Conservation (phyloP, 2,888 invertebrate genomes). For the Orthonevra nobilis region DNA sequence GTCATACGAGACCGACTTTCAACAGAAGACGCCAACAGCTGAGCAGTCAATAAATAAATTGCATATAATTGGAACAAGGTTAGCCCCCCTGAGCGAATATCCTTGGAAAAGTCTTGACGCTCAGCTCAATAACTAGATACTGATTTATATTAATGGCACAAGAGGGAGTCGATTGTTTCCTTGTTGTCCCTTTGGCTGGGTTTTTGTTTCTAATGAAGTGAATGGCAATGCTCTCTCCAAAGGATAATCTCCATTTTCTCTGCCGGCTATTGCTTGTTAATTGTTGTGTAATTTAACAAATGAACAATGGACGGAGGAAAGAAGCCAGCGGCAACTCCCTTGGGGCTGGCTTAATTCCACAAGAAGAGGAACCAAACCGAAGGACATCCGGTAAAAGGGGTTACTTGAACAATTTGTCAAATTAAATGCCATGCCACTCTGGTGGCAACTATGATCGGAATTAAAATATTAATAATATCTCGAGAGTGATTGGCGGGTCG, state of each 20-base stretch:
- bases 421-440: constrained; percentile 52
- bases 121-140: constrained; percentile 56
- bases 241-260: constrained; percentile 59
- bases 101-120: constrained; percentile 5
- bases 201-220: constrained; percentile 59
- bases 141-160: constrained; percentile 65
- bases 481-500: constrained; percentile 14
- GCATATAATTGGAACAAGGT: constrained; percentile 65
- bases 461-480: constrained; percentile 66
- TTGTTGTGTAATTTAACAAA: constrained; percentile 69
- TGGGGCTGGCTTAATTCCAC: constrained; percentile 18
- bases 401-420: constrained; percentile 64
- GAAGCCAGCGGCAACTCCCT: constrained; percentile 31
- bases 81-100: constrained; percentile 1
- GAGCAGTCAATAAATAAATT: constrained; percentile 69
- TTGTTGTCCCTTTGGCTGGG: constrained; percentile 5
- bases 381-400: constrained; percentile 23
- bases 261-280: constrained; percentile 62
- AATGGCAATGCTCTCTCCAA: constrained; percentile 51
- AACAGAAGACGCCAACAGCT: constrained; percentile 47
- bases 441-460: constrained; percentile 58
- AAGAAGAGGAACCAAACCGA: neutral
- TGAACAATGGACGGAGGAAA: constrained; percentile 39
- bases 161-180: constrained; percentile 21
- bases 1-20: neutral